phyloP scores from a whole-genome alignment of 1,140 invertebrate genomes.

The Eulimnadia texana region DNA sequence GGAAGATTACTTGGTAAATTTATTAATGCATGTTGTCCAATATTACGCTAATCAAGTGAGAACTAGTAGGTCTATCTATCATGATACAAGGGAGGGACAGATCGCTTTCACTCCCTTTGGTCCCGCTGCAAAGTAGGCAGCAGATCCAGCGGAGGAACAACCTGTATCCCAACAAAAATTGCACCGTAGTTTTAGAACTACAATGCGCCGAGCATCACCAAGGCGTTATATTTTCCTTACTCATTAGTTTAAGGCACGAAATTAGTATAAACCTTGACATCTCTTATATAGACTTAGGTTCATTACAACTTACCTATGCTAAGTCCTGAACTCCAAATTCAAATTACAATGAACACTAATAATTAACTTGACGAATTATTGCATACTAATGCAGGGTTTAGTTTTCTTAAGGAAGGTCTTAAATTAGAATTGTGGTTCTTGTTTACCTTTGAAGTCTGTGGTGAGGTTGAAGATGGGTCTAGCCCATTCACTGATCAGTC shows the following conservation, averaged over 20 bases:
- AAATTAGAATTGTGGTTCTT: not conserved
- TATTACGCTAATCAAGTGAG: too few species aligned
- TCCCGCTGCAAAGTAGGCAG: conserved; percentile 49
- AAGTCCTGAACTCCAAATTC: too few species aligned
- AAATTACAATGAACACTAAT: too few species aligned
- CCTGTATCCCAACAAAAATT: conserved; percentile 58
- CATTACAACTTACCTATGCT: not conserved
- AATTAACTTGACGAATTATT: too few species aligned
- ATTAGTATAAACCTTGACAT: not conserved
- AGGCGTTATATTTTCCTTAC: conserved; percentile 74
- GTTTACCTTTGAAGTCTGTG: conserved; percentile 71
- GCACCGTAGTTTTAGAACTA: conserved; percentile 31
- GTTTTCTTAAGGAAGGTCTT: too few species aligned
- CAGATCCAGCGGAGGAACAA: conserved; percentile 43
- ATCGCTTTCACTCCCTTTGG: conserved; percentile 48
- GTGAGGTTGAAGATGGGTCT: conserved; percentile 91
- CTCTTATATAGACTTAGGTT: not conserved
- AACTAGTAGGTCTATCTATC: too few species aligned
- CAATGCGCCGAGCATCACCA: conserved; percentile 56
- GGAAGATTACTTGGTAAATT: too few species aligned
- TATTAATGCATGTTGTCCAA: too few species aligned
- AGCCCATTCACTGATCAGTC: conserved; percentile 92
- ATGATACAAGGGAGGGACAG: conserved; percentile 31
- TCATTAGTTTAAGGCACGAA: conserved; percentile 69
- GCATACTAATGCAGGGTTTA: too few species aligned